Conservation (phyloP, 1,140 invertebrate genomes). For the Schlechtendalia chinensis region DNA sequence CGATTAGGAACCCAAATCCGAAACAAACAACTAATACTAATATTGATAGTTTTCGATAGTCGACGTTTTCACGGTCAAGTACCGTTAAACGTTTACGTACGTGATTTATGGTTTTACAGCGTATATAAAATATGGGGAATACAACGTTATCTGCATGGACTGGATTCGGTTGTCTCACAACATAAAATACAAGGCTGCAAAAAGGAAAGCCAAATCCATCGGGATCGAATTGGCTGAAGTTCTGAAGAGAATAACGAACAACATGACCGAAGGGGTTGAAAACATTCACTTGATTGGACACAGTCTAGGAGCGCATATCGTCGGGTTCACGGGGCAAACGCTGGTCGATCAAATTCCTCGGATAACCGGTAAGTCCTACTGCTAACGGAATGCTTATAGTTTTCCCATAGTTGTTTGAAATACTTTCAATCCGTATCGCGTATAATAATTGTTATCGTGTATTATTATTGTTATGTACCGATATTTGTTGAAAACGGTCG, state of each 20-base stretch:
- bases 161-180: slow-evolving; percentile 58
- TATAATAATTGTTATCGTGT: not conserved
- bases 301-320: slow-evolving; percentile 56
- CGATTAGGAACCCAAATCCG: too few relatives aligned
- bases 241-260: slow-evolving; percentile 52
- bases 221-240: slow-evolving; percentile 49
- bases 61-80: too few relatives aligned
- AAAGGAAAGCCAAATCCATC: slow-evolving; percentile 29
- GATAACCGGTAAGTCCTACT: slow-evolving; percentile 53
- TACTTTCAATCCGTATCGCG: too few relatives aligned
- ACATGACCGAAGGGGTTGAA: slow-evolving; percentile 49
- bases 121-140: not conserved
- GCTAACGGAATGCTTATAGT: not conserved
- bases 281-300: slow-evolving; percentile 55
- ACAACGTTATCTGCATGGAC: slow-evolving; percentile 63
- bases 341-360: slow-evolving; percentile 55
- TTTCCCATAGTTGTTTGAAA: not conserved
- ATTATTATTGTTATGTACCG: too few relatives aligned
- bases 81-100: too few relatives aligned
- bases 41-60: too few relatives aligned
- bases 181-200: slow-evolving; percentile 59
- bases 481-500: too few relatives aligned
- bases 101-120: too few relatives aligned
- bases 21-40: too few relatives aligned
- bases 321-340: slow-evolving; percentile 55